These are phyloP conservation scores for Panthera leo DNA, from an alignment of 2,113 vertebrate genomes.

Conservation along the genomic window DNA sequence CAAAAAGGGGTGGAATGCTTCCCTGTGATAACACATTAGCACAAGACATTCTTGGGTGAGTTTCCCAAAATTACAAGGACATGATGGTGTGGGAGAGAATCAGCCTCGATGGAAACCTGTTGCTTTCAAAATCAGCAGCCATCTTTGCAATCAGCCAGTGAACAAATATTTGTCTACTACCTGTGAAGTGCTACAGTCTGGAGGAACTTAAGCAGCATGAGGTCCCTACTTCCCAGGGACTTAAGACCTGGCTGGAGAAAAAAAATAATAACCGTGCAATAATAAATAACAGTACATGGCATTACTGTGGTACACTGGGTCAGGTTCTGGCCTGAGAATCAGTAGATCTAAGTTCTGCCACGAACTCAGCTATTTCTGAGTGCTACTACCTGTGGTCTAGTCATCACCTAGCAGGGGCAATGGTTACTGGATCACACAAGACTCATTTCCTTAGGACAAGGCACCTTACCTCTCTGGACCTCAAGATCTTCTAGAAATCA, in stretches of 20 bases:
- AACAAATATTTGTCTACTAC: background rate
- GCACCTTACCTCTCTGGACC: background rate
- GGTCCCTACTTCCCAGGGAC: background rate
- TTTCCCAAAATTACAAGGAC: background rate
- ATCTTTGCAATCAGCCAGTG: conserved; percentile 6
- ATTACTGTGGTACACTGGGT: fast-evolving
- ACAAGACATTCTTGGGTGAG: background rate
- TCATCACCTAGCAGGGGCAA: background rate
- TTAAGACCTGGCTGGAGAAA: background rate
- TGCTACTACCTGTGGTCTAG: background rate
- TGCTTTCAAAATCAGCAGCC: conserved; percentile 22
- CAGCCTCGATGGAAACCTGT: background rate
- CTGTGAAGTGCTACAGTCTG: background rate
- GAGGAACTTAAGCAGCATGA: background rate
- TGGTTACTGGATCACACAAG: background rate
- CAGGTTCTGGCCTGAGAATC: background rate
- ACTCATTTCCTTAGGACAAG: background rate
- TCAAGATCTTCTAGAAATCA: background rate
- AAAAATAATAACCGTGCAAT: background rate
- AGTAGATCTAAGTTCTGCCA: background rate
- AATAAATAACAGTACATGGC: background rate
- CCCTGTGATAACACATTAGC: background rate
- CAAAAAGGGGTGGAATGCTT: background rate
- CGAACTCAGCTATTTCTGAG: background rate
- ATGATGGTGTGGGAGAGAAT: background rate